A percentile compares a stretch with the other conserved stretches of the same genome.
Conservation (phyloP, 2,113 vertebrate species). For the Tyto alba region DNA sequence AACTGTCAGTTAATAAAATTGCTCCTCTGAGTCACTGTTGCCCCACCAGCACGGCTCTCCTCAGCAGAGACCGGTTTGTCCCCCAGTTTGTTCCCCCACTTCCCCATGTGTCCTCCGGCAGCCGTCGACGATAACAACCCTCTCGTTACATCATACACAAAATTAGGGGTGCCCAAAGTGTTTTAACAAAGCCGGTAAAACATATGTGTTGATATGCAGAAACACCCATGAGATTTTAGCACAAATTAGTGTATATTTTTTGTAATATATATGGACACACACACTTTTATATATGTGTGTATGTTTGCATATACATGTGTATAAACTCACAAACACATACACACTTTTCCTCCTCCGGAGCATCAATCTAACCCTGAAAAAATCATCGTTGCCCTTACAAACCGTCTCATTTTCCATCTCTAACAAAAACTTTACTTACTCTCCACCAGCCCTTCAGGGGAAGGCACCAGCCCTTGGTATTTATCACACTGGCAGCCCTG, state of each 20-base stretch:
- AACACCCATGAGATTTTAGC: neutral
- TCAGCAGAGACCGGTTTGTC: too few relatives aligned
- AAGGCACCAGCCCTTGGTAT: neutral
- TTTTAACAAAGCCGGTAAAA: neutral
- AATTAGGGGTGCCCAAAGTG: too few relatives aligned
- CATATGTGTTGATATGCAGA: too few relatives aligned
- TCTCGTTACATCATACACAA: too few relatives aligned
- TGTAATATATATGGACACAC: neutral
- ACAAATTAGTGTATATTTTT: neutral
- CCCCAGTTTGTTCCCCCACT: too few relatives aligned
- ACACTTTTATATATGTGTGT: neutral
- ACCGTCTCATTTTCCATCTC: neutral
- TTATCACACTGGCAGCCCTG: neutral
- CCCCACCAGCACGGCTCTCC: too few relatives aligned
- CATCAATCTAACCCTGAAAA: neutral
- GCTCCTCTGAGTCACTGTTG: too few relatives aligned
- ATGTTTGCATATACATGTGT: too few relatives aligned
- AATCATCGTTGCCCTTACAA: neutral
- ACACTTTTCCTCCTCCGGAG: neutral
- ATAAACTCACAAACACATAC: neutral
- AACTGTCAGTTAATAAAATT: too few relatives aligned
- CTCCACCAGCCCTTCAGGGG: neutral
- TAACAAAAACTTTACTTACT: neutral
- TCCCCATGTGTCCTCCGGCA: neutral
- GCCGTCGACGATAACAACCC: rapidly evolving